These are phyloP conservation scores for Stenolophus ochropezus DNA, from an alignment of 2,888 invertebrate species.

Conservation along the genomic window DNA sequence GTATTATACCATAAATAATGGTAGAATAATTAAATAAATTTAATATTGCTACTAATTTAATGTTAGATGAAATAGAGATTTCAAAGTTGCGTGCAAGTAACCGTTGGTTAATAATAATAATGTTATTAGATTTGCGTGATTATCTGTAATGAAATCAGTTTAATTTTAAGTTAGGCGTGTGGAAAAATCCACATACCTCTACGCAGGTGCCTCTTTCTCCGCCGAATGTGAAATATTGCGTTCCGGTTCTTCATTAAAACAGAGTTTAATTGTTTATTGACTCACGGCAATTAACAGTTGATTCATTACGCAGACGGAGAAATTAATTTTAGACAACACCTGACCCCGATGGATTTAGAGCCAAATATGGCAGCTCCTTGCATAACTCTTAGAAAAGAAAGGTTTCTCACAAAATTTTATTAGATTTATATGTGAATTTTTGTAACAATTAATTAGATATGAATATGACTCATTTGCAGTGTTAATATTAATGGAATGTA, in stretches of 20 bases:
- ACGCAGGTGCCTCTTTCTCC: slow-evolving; percentile 2
- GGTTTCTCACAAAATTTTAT: not conserved
- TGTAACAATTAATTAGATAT: not conserved
- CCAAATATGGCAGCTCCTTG: not conserved
- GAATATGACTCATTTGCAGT: not conserved
- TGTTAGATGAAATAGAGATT: not conserved
- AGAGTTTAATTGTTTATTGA: slow-evolving; percentile 55
- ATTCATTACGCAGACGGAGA: slow-evolving; percentile 32
- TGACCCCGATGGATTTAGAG: slow-evolving; percentile 22
- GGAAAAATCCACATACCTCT: slow-evolving; percentile 15
- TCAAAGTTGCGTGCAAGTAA: not conserved
- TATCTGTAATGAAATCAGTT: slow-evolving; percentile 52
- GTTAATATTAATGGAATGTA: not conserved
- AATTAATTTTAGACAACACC: slow-evolving; percentile 52
- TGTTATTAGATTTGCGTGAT: slow-evolving; percentile 27
- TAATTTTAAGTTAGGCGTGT: slow-evolving; percentile 42
- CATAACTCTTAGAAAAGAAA: not conserved
- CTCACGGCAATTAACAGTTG: slow-evolving; percentile 47
- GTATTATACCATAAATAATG: not conserved
- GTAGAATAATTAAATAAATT: not conserved
- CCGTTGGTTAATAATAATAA: slow-evolving; percentile 14
- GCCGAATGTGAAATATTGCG: slow-evolving; percentile 47
- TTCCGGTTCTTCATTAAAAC: slow-evolving; percentile 51
- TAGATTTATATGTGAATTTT: not conserved
- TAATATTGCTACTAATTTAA: too few relatives aligned